Conservation (phyloP, 2,888 invertebrate genomes). For the Sepioteuthis lessoniana region DNA sequence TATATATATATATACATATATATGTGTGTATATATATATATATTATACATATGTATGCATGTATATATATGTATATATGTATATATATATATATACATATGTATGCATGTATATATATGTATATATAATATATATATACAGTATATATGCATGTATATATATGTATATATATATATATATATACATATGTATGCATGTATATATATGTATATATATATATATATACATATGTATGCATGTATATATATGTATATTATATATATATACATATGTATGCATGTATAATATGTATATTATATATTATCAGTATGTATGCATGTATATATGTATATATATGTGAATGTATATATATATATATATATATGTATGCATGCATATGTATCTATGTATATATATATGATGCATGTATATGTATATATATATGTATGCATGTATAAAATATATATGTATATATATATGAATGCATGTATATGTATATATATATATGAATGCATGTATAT, state of each 20-base stretch:
- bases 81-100: background rate
- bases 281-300: background rate
- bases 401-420: too few relatives aligned
- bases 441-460: slow-evolving; percentile 16
- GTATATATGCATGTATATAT: too few relatives aligned
- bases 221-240: background rate
- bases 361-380: background rate
- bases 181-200: background rate
- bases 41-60: too few relatives aligned
- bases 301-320: too few relatives aligned
- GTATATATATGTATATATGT: slow-evolving; percentile 2
- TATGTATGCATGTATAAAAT: background rate
- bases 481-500: background rate
- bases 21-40: background rate
- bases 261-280: background rate
- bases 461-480: background rate
- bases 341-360: too few relatives aligned
- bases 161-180: background rate
- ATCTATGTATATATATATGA: background rate
- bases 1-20: background rate
- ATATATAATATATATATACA: too few relatives aligned
- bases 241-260: background rate
- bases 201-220: background rate
- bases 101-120: background rate
- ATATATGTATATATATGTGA: too few relatives aligned